phyloP scores from a whole-genome alignment of 2,113 vertebrate species.

The Tympanuchus pallidicinctus region DNA sequence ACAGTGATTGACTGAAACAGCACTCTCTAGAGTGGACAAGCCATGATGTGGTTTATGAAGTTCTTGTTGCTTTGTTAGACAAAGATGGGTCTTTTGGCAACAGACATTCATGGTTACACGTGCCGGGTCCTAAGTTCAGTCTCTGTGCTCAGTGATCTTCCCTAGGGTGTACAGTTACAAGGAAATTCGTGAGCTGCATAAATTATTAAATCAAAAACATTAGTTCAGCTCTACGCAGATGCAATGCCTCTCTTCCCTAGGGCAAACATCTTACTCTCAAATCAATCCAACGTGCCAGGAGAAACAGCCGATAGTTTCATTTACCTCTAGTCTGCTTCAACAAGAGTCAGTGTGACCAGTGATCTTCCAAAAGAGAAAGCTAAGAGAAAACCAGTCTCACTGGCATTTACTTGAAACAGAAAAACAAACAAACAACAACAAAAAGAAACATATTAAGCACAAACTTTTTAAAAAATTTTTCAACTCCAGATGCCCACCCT shows the following conservation, averaged over 20 bases:
- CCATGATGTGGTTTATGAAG: background rate
- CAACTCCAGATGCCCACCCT: background rate
- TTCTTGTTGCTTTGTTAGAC: background rate
- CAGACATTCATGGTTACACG: constrained; percentile 3
- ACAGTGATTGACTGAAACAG: background rate
- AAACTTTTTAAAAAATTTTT: background rate
- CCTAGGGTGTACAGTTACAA: constrained; percentile 56
- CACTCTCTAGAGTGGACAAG: background rate
- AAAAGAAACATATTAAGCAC: background rate
- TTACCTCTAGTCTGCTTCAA: background rate
- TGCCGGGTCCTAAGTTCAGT: constrained; percentile 56
- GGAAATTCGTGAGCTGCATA: constrained; percentile 51
- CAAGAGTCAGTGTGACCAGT: background rate
- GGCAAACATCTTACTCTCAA: constrained; percentile 24
- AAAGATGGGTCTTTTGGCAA: constrained; percentile 12
- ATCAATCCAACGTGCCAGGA: constrained; percentile 17
- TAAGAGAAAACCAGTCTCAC: background rate
- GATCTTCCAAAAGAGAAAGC: background rate
- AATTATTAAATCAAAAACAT: constrained; percentile 67
- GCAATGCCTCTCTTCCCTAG: background rate
- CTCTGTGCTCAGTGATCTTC: constrained; percentile 30
- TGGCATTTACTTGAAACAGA: background rate
- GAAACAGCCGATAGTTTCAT: background rate
- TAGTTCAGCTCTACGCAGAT: background rate
- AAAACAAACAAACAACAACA: background rate